Conservation (phyloP, 1,140 invertebrate genomes). For the Eumeta japonica region DNA sequence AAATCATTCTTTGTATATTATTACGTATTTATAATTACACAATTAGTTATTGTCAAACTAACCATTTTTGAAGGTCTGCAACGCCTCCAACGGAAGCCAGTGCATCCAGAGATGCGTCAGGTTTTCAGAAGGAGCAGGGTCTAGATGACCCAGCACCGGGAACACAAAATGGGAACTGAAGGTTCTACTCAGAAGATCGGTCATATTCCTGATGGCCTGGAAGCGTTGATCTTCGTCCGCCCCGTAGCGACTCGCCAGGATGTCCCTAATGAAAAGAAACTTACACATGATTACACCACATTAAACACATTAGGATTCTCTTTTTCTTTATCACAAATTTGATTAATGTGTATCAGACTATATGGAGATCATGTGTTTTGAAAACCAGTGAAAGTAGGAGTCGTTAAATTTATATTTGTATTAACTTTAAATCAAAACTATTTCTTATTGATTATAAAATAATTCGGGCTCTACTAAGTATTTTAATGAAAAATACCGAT, state of each 20-base stretch:
- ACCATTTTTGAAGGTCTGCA: conserved; percentile 78
- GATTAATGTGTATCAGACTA: too few species aligned
- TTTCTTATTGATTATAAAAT: too few species aligned
- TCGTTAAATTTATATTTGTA: too few species aligned
- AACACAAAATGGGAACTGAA: conserved; percentile 84
- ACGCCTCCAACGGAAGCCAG: conserved; percentile 79
- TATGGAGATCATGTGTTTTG: too few species aligned
- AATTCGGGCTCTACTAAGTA: too few species aligned
- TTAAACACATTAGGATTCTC: too few species aligned
- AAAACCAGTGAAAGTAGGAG: too few species aligned
- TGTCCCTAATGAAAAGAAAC: conserved; percentile 31
- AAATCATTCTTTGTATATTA: too few species aligned
- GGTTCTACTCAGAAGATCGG: conserved; percentile 72
- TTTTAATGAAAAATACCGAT: too few species aligned
- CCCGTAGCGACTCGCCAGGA: conserved; percentile 34
- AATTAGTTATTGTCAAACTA: conserved; percentile 19
- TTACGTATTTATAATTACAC: background rate
- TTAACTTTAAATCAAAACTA: too few species aligned
- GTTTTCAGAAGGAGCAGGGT: conserved; percentile 56
- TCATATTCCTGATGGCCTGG: conserved; percentile 70
- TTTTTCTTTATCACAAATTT: too few species aligned
- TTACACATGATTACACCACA: too few species aligned
- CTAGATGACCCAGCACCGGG: conserved; percentile 77
- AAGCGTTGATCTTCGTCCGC: conserved; percentile 35
- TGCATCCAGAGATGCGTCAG: conserved; percentile 75